Conservation (phyloP, 2,888 invertebrate species). For the Rotaria magnacalcarata region DNA sequence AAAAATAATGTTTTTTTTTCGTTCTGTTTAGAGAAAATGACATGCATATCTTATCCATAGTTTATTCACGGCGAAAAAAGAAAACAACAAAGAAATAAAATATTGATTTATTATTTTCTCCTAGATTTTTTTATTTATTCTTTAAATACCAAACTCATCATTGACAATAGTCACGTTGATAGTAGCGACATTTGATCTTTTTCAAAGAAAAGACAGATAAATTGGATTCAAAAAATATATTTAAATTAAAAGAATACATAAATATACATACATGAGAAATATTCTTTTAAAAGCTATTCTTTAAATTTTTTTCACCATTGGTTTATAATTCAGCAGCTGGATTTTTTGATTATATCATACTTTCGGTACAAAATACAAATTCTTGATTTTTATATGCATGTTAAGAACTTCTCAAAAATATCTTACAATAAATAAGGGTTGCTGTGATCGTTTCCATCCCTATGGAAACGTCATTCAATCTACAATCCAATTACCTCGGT, state of each 20-base stretch:
- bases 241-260: neutral
- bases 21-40: constrained; percentile 12
- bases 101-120: neutral
- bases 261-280: neutral
- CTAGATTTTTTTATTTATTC: neutral
- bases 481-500: neutral
- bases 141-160: neutral
- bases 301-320: neutral
- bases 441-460: neutral
- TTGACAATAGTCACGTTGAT: neutral
- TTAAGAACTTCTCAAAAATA: neutral
- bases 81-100: neutral
- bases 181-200: neutral
- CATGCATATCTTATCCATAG: neutral
- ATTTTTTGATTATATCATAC: neutral
- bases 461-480: neutral
- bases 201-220: neutral
- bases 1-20: neutral
- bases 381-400: neutral
- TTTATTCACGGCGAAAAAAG: neutral
- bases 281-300: too few species aligned
- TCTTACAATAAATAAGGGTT: neutral
- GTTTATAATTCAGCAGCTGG: neutral
- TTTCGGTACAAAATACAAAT: neutral
- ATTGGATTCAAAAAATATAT: neutral